phyloP scores from a whole-genome alignment of 2,113 vertebrate species.

The Labeo rohita region DNA sequence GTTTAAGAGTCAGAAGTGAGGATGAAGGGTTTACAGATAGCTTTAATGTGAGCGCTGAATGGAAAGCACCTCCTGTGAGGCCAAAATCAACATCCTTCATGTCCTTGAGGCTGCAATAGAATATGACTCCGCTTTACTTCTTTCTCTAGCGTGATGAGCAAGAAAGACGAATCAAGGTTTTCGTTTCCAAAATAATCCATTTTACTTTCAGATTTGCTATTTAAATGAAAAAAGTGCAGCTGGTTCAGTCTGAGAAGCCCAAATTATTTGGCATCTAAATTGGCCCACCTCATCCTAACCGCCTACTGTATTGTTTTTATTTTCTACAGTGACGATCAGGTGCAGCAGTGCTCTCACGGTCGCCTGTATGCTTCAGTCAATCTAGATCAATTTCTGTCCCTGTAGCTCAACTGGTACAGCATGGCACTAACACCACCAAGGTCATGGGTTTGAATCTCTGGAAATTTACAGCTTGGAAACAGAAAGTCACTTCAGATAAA shows the following conservation, averaged over 20 bases:
- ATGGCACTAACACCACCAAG: not conserved
- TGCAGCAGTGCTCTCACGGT: not conserved
- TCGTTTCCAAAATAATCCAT: constrained; percentile 18
- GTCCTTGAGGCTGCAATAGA: constrained; percentile 46
- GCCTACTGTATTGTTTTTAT: not conserved
- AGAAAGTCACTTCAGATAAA: not conserved
- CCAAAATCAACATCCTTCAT: constrained; percentile 44
- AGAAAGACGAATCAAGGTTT: constrained; percentile 34
- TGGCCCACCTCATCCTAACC: not conserved
- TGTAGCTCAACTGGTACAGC: not conserved
- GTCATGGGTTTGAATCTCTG: constrained; percentile 3
- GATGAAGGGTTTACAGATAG: constrained; percentile 18
- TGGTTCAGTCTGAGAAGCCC: not conserved
- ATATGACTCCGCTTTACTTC: not conserved
- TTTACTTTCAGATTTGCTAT: constrained; percentile 24
- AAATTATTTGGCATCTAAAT: not conserved
- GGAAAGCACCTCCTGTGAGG: constrained; percentile 19
- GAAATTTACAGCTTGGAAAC: not conserved
- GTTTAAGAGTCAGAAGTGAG: constrained; percentile 45
- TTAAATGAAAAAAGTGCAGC: constrained; percentile 24
- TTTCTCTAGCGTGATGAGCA: not conserved
- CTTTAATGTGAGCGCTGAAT: constrained; percentile 43
- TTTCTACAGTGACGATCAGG: not conserved
- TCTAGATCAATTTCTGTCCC: not conserved
- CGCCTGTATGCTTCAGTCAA: not conserved